phyloP scores from a whole-genome alignment of 2,113 vertebrate species.

The Mormyrus lacerda region DNA sequence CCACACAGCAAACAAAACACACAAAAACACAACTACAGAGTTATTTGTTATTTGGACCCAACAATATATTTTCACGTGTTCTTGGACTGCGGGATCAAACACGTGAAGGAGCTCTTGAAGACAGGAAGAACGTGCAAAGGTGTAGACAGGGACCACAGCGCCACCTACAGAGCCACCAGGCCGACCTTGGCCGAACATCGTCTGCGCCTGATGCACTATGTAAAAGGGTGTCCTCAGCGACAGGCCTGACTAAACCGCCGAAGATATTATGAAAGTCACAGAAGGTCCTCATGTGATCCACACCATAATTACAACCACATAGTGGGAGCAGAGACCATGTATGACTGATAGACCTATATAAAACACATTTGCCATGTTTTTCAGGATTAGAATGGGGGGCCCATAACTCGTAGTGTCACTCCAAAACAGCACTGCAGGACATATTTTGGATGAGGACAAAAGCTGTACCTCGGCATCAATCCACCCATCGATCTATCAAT shows the following conservation, averaged over 20 bases:
- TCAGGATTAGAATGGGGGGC: neutral
- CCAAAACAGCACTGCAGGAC: too few species aligned
- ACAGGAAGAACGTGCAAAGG: neutral
- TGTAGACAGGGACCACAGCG: neutral
- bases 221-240: neutral
- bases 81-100: neutral
- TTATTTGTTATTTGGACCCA: neutral
- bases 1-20: neutral
- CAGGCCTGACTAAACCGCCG: neutral
- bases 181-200: neutral
- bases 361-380: neutral
- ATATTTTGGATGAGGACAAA: too few species aligned
- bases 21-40: neutral
- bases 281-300: neutral
- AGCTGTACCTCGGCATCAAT: too few species aligned
- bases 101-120: neutral
- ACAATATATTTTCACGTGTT: neutral
- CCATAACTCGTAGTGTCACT: neutral
- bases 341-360: neutral
- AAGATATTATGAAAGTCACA: neutral
- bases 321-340: neutral
- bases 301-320: neutral
- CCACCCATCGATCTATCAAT: too few species aligned
- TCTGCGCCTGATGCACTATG: neutral
- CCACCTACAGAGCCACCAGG: neutral